Percentiles rank a stretch among this genome's conserved stretches.
These are phyloP conservation scores for Eupithecia dodoneata DNA, from an alignment of 2,888 invertebrate genomes.

Conservation along the genomic window DNA sequence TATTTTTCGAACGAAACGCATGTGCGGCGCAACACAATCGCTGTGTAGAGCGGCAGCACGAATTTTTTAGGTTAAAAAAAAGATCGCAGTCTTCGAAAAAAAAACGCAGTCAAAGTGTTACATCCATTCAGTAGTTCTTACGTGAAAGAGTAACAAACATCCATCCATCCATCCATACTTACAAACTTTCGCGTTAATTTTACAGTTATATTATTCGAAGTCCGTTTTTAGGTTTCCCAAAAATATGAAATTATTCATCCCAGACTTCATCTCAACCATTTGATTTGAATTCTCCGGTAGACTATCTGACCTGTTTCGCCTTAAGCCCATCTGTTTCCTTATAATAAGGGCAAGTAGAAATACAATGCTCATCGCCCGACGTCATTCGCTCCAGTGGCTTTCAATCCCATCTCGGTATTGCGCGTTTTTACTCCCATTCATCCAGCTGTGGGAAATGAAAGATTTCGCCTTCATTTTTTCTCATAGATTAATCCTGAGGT, in stretches of 20 bases:
- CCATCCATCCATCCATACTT: too few species aligned
- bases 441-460: slow-evolving; percentile 68
- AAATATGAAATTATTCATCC: neutral
- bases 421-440: slow-evolving; percentile 54
- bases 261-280: neutral
- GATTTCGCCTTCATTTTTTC: slow-evolving; percentile 66
- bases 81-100: too few species aligned
- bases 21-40: too few species aligned
- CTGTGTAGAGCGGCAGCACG: too few species aligned
- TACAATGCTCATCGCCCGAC: slow-evolving; percentile 69
- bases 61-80: too few species aligned
- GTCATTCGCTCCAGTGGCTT: slow-evolving; percentile 68
- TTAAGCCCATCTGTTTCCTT: slow-evolving; percentile 29
- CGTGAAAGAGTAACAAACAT: too few species aligned
- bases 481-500: slow-evolving; percentile 46
- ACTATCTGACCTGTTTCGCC: slow-evolving; percentile 24
- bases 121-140: too few species aligned
- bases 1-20: too few species aligned
- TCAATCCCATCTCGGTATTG: slow-evolving; percentile 65
- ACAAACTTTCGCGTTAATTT: too few species aligned
- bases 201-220: too few species aligned
- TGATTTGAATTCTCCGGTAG: slow-evolving; percentile 5
- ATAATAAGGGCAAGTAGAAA: slow-evolving; percentile 37
- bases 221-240: too few species aligned
- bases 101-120: too few species aligned